Base-by-base conservation (phyloP, 2,888 invertebrate genomes). In the Litoditis marina region DNA sequence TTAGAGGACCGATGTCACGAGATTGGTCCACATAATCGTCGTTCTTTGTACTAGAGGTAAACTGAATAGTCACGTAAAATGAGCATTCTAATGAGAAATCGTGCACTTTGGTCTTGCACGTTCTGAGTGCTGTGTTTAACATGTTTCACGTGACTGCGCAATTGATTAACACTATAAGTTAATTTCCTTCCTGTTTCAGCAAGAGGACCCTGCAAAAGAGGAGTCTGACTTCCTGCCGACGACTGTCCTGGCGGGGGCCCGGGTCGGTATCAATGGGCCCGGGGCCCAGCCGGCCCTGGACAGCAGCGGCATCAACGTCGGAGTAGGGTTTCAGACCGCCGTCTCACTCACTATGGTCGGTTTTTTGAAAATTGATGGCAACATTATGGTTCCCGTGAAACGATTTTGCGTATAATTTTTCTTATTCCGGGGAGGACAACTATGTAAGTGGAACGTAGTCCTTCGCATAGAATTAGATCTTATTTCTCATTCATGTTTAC, bases 151-250 rank as follows among this genome's bases (percentile, higher is more conserved):
- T n/a, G n/a, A n/a, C n/a, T n/a, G n/a, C n/a, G n/a, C n/a, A n/a
- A n/a, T n/a, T n/a, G n/a, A n/a, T n/a, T n/a, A n/a, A n/a, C n/a
- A n/a, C n/a, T n/a, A 1, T 36, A 13, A 13, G 36, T 36, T 8
- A 13, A 8, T 36, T 36, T 36, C 13, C n/a, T 36, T 16, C 11
- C 39, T 16, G 39, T 16, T 36, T 36, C 11, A 36, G 39, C 11
- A 36, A 36, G 1, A 11, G n/a, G 11, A 36, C 1, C n/a, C n/a
- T 36, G 11, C n/a, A 16, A 36, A 36, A 36, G 11, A 36, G n/a
- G n/a, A n/a, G n/a, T n/a, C n/a, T n/a, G 71, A 73, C 44, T 66
- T 60, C 31, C 52, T 73, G n/a, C 68, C 73, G 32, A 73, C 69
- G 0, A 69, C 69, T 4, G 49, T 55, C 32, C 34, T 66, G 22